phyloP scores from a whole-genome alignment of 2,113 vertebrate species.

The Vombatus ursinus region DNA sequence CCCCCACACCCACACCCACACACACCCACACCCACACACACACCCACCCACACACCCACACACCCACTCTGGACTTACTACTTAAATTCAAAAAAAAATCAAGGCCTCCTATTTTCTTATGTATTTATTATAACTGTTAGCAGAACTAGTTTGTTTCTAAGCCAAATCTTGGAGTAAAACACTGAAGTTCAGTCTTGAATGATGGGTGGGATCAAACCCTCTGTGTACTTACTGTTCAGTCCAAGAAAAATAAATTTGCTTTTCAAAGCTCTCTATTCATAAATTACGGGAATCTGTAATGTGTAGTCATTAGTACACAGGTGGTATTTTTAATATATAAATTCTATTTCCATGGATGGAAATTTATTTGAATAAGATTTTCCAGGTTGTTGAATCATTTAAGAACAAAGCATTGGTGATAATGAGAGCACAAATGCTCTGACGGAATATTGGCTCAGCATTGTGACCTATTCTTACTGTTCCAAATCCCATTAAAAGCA shows the following conservation, averaged over 20 bases:
- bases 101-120: neutral
- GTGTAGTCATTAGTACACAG: neutral
- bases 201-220: neutral
- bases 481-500: neutral
- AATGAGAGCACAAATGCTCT: neutral
- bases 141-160: neutral
- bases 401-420: neutral
- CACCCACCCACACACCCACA: too few species aligned
- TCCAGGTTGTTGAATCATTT: neutral
- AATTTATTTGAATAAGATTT: neutral
- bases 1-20: too few species aligned
- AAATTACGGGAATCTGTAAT: neutral
- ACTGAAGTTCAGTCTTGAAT: neutral
- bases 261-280: neutral
- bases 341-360: neutral
- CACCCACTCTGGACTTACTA: neutral
- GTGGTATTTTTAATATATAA: neutral
- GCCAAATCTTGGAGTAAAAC: neutral
- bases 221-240: neutral
- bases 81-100: neutral
- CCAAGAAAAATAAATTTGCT: constrained; percentile 20
- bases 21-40: too few species aligned
- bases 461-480: neutral
- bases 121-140: neutral
- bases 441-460: too few species aligned